These are phyloP conservation scores for Drosophila carrolli DNA, from an alignment of 1,140 invertebrate species.

Conservation along the genomic window DNA sequence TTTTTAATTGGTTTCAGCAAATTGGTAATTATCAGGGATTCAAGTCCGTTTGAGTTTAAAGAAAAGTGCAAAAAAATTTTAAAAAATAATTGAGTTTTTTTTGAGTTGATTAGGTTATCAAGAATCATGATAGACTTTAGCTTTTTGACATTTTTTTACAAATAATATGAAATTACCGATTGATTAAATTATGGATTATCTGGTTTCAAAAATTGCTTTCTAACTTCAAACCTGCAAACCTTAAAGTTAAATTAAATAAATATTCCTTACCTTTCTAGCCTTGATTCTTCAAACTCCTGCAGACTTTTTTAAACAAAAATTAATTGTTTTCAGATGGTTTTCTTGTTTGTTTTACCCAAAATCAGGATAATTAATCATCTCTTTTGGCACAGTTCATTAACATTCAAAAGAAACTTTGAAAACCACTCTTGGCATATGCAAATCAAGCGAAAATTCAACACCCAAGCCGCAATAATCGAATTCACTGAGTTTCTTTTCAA, in stretches of 20 bases:
- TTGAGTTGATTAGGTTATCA: too few species aligned
- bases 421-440: slow-evolving; percentile 24
- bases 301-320: neutral
- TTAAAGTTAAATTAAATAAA: neutral
- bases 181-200: too few species aligned
- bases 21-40: neutral
- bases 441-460: slow-evolving; percentile 8
- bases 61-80: neutral
- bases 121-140: too few species aligned
- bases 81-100: too few species aligned
- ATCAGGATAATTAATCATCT: slow-evolving; percentile 39
- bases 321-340: slow-evolving; percentile 19
- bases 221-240: neutral
- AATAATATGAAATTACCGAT: too few species aligned
- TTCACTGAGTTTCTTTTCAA: slow-evolving; percentile 18
- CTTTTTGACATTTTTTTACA: too few species aligned
- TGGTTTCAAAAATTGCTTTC: too few species aligned
- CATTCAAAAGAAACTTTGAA: slow-evolving; percentile 24
- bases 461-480: slow-evolving; percentile 20
- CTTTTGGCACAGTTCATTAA: slow-evolving; percentile 24
- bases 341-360: slow-evolving; percentile 27
- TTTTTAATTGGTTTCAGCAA: neutral
- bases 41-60: neutral
- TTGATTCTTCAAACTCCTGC: neutral
- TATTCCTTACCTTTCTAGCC: slow-evolving; percentile 21